A percentile compares a stretch with the other conserved stretches of the same genome.
Evolutionary conservation across 2,888 invertebrate species (phyloP).

Genomic region (Aethes cnicana): DNA sequence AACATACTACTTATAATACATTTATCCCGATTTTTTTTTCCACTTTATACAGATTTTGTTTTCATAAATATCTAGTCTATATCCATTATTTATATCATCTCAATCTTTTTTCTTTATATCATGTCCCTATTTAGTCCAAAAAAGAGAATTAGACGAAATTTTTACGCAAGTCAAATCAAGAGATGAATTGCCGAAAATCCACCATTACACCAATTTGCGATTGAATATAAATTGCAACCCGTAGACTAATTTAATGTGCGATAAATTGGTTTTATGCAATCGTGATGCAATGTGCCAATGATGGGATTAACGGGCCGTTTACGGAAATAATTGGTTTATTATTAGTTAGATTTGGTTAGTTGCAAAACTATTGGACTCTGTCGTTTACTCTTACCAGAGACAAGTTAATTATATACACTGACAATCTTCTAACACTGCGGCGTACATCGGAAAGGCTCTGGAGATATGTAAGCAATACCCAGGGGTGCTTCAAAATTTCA

Average conservation of each 20-base stretch:
- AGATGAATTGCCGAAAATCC: neutral
- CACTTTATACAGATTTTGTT: no score
- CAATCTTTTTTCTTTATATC: no score
- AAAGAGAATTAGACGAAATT: no score
- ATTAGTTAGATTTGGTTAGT: neutral
- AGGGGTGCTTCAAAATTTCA: no score
- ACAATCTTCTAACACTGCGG: neutral
- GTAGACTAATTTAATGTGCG: slow-evolving; percentile 18
- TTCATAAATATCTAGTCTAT: no score
- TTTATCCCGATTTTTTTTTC: no score
- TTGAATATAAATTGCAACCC: slow-evolving; percentile 12
- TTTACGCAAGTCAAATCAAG: no score
- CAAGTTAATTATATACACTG: no score
- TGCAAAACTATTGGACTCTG: neutral
- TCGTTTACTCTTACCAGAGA: neutral
- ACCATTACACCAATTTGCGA: neutral
- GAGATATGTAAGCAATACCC: no score
- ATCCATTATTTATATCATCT: no score
- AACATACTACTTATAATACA: no score
- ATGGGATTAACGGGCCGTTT: slow-evolving; percentile 3
- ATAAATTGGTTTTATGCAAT: slow-evolving; percentile 21
- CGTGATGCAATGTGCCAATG: slow-evolving; percentile 12
- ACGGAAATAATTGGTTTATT: slow-evolving; percentile 21
- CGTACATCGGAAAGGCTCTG: neutral
- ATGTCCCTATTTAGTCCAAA: no score